Percentiles rank a stretch among this genome's conserved stretches.
These are phyloP conservation scores for Bovichtus diacanthus DNA, from an alignment of 2,797 vertebrate genomes.

Conservation along the genomic window DNA sequence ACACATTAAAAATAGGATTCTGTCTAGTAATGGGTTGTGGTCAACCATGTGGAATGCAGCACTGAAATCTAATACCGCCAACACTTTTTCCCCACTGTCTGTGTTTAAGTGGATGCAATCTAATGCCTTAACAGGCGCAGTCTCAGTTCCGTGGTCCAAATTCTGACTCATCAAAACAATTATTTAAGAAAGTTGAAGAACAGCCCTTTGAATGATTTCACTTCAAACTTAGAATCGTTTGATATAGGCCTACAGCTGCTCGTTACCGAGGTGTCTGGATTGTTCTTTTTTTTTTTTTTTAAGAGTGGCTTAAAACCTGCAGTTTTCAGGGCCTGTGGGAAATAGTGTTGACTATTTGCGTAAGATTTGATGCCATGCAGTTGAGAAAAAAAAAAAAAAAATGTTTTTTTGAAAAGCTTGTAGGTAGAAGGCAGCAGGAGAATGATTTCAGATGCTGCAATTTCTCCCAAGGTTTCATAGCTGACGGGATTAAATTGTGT, in stretches of 20 bases:
- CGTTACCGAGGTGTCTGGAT: not conserved
- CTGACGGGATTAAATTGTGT: not conserved
- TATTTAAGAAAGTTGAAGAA: no score
- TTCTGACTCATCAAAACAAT: no score
- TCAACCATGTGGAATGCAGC: no score
- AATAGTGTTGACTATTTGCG: not conserved
- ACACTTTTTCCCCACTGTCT: no score
- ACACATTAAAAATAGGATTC: not conserved
- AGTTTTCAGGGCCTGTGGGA: not conserved
- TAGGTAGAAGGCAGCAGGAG: not conserved
- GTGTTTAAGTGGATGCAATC: no score
- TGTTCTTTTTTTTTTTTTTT: not conserved
- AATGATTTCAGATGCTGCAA: not conserved
- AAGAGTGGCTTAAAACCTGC: not conserved
- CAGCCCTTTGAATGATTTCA: no score
- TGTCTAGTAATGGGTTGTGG: no score
- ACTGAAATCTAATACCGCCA: no score
- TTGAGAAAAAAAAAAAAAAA: no score
- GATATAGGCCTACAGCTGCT: not conserved
- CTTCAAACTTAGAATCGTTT: not conserved
- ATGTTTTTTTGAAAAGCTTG: not conserved
- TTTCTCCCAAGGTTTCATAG: not conserved
- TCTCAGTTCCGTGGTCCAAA: no score
- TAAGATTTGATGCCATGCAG: not conserved
- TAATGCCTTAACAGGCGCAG: no score